Base-by-base conservation (phyloP, 2,113 vertebrate species). In the Poeciliopsis prolifica region DNA sequence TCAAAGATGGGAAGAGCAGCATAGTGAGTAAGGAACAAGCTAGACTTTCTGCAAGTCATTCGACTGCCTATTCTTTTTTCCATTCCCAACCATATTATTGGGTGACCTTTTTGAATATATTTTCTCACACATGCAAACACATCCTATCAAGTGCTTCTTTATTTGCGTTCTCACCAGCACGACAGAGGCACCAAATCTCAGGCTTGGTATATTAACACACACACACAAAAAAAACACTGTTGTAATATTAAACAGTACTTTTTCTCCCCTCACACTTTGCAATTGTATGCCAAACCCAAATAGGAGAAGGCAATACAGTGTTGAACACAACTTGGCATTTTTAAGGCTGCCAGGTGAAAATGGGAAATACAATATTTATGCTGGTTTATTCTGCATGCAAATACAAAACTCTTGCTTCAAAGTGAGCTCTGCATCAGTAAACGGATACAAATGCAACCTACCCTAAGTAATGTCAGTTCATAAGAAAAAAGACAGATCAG, bases 41-140 rank as follows among this genome's bases (percentile, higher is more conserved):
- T 62, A 77, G 26, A 68, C 60, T 77, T 70, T 74, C 73, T 68
- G 15, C 68, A 61, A 82, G 67, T 7, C 17, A 31, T 68, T 67
- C 69, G 67, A 77, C 51, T 58, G 78, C 26, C 22, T 70, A 72
- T 60, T 51, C 72, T 9, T 37, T 70, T 71, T 48, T 61, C 70
- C 70, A 78, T 33, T 40, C 29, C 63, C 31, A 67, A 29, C 14
- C 80, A 81, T 79, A 85, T 77, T 74, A 82, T 78, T 84, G 51
- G 42, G 30, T 78, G 86, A 76, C 86, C 79, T 82, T 87, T 81
- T 17, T 58, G 19, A 74, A 74, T 79, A 84, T 63, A 86, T 74
- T 79, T 19, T 86, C 71, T 72, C 78, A 80, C 75, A 87, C 73
- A 85, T 84, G 74, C 75, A 75, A 61, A 78, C 72, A 66, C 69